phyloP scores from a whole-genome alignment of 1,140 invertebrate genomes.

The Gonatopus flavifemur region DNA sequence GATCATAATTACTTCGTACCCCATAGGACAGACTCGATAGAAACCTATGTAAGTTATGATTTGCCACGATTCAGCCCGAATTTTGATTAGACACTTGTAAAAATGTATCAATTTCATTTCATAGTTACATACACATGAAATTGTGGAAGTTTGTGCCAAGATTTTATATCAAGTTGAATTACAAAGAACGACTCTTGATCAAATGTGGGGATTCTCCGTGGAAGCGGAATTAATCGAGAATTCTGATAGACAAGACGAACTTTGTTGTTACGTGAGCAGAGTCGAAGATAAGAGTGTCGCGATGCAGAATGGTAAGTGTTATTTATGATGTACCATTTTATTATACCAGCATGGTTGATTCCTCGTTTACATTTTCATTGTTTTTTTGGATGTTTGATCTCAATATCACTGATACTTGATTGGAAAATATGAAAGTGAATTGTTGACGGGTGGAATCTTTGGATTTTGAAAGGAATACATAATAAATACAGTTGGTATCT shows the following conservation, averaged over 20 bases:
- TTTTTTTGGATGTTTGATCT: no score
- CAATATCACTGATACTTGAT: no score
- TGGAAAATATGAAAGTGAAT: no score
- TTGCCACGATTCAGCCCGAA: background rate
- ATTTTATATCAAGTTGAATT: constrained; percentile 96
- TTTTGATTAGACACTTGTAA: background rate
- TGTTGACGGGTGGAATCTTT: no score
- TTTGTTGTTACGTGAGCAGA: constrained; percentile 94
- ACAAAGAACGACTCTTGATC: constrained; percentile 81
- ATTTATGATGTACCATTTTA: no score
- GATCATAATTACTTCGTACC: constrained; percentile 95
- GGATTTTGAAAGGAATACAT: no score
- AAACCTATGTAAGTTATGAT: constrained; percentile 84
- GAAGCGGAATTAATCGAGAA: constrained; percentile 97
- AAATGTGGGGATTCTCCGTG: constrained; percentile 97
- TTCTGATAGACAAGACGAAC: constrained; percentile 91
- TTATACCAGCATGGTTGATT: no score
- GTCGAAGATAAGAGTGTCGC: constrained; percentile 94
- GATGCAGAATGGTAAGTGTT: constrained; percentile 88
- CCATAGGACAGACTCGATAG: constrained; percentile 87
- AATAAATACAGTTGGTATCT: no score
- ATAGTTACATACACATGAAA: constrained; percentile 90
- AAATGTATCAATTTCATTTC: constrained; percentile 31
- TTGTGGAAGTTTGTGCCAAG: constrained; percentile 95
- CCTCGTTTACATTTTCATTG: no score